Evolutionary conservation across 2,113 vertebrate genomes (phyloP).

Genomic region (Saccopteryx leptura): DNA sequence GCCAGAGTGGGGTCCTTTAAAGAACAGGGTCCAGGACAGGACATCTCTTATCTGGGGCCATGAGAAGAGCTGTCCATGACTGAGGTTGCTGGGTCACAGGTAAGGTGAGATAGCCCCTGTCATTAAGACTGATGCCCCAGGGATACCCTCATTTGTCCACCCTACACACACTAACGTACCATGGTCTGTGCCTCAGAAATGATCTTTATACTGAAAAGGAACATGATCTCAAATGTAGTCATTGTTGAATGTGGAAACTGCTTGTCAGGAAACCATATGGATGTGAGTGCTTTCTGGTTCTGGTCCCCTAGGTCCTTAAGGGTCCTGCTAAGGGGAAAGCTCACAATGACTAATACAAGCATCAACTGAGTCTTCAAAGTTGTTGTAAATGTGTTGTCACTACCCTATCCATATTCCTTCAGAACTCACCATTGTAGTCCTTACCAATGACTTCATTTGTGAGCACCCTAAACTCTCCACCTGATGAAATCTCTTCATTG

Average conservation of each 20-base stretch:
- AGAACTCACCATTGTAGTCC: background rate
- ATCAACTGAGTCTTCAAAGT: background rate
- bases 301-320: background rate
- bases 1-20: background rate
- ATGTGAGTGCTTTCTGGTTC: background rate
- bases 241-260: constrained; percentile 34
- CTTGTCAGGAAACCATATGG: background rate
- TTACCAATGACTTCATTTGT: background rate
- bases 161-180: background rate
- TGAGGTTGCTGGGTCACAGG: background rate
- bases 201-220: constrained; percentile 26
- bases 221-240: background rate
- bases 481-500: background rate
- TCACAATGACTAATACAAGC: background rate
- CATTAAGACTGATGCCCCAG: background rate
- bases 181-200: constrained; percentile 19
- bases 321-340: background rate
- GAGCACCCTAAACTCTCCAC: background rate
- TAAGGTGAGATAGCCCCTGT: background rate
- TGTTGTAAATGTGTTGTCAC: background rate
- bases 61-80: background rate
- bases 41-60: background rate
- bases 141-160: background rate
- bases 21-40: background rate
- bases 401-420: background rate